Evolutionary conservation across 2,888 invertebrate genomes (phyloP).

Genomic region (Harpalus rufipes): DNA sequence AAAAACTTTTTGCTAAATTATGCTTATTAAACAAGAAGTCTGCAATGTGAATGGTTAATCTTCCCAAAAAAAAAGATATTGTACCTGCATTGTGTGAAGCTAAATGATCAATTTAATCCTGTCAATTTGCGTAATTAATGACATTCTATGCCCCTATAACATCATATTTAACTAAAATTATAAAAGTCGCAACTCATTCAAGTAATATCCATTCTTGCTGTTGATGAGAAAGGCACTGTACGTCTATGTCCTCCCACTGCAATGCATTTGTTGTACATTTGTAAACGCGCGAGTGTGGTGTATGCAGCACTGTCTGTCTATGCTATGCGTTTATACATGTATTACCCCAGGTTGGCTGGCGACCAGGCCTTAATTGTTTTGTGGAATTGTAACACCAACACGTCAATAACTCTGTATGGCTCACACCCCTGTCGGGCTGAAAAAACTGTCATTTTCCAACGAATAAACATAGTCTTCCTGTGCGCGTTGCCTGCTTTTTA

Average conservation of each 20-base stretch:
- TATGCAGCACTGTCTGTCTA: background rate
- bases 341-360: conserved; percentile 31
- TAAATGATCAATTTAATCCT: background rate
- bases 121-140: conserved; percentile 47
- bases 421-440: conserved; percentile 14
- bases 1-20: too few relatives aligned
- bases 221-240: background rate
- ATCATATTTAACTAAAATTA: conserved; percentile 21
- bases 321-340: conserved; percentile 33
- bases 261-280: conserved; percentile 36
- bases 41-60: background rate
- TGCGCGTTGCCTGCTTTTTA: background rate
- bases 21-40: too few relatives aligned
- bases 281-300: background rate
- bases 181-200: background rate
- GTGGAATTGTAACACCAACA: conserved; percentile 66
- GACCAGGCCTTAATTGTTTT: conserved; percentile 63
- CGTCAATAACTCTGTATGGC: conserved; percentile 59
- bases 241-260: conserved; percentile 47
- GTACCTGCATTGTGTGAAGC: conserved; percentile 25
- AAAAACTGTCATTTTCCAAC: conserved; percentile 63
- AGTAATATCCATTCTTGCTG: background rate
- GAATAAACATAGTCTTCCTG: conserved; percentile 64
- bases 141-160: conserved; percentile 28
- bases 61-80: background rate